Percentiles rank a stretch among this genome's conserved stretches.
Conservation (phyloP, 2,797 vertebrate genomes). For the Cercopithecus diana region DNA sequence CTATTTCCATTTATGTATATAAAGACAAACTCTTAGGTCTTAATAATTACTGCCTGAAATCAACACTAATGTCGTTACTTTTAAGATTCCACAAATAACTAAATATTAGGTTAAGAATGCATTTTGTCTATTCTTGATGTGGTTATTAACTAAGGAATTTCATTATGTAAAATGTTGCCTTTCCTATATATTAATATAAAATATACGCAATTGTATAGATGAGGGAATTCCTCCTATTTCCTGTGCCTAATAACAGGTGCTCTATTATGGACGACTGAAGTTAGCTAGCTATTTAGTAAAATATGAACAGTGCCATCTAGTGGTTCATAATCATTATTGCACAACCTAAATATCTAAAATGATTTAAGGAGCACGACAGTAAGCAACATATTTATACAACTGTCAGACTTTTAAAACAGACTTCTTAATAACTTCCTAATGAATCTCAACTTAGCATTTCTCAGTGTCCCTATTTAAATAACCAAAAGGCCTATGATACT, state of each 20-base stretch:
- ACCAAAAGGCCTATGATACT: neutral
- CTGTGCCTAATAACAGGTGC: neutral
- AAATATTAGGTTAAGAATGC: neutral
- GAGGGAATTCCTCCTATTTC: neutral
- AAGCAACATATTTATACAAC: neutral
- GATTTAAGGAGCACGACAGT: neutral
- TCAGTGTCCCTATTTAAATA: neutral
- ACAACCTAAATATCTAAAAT: neutral
- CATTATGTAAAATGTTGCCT: neutral
- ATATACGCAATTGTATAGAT: neutral
- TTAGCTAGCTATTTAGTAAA: slow-evolving; percentile 58
- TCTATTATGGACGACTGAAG: neutral
- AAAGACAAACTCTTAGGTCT: neutral
- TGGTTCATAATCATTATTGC: slow-evolving; percentile 54
- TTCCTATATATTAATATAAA: neutral
- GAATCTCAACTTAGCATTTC: neutral
- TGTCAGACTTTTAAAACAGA: slow-evolving; percentile 3
- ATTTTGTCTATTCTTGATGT: slow-evolving; percentile 7
- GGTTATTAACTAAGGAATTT: neutral
- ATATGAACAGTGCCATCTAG: slow-evolving; percentile 84
- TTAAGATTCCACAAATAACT: neutral
- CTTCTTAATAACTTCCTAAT: neutral
- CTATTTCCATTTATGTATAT: neutral
- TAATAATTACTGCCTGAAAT: slow-evolving; percentile 4
- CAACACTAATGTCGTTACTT: neutral